Evolutionary conservation across 1,140 invertebrate species (phyloP).

Genomic region (Arion vulgaris): DNA sequence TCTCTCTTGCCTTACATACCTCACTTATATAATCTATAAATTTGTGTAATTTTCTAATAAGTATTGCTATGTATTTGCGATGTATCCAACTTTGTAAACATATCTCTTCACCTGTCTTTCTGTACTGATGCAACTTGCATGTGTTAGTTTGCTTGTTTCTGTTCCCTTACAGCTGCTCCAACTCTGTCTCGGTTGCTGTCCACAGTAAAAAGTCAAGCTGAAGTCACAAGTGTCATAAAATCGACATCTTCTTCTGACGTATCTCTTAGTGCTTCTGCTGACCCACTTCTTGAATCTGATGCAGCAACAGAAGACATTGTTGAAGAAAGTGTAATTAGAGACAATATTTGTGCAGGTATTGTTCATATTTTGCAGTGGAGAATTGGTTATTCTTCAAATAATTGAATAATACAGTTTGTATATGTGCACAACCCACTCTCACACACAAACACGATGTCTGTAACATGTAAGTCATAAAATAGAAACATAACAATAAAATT

Average conservation of each 20-base stretch:
- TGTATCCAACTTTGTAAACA: too few species aligned
- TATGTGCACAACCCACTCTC: too few species aligned
- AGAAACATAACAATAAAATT: too few species aligned
- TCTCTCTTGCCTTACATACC: too few species aligned
- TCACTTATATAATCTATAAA: too few species aligned
- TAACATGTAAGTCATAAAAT: too few species aligned
- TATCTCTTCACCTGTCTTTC: not conserved
- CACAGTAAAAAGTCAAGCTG: conserved; percentile 52
- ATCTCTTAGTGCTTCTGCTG: not conserved
- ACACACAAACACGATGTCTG: too few species aligned
- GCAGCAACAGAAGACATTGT: not conserved
- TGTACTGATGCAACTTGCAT: not conserved
- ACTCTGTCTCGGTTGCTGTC: conserved; percentile 72
- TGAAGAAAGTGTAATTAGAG: conserved; percentile 13
- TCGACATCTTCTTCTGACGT: not conserved
- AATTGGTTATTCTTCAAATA: too few species aligned
- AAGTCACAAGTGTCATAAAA: not conserved
- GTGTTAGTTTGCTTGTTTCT: conserved; percentile 6
- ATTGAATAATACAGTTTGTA: too few species aligned
- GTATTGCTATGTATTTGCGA: too few species aligned
- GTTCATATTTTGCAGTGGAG: too few species aligned
- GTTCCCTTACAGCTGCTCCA: conserved; percentile 60
- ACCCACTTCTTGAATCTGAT: not conserved
- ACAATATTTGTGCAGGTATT: not conserved
- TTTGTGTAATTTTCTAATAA: too few species aligned